Percentiles rank a stretch among this genome's conserved stretches.
These are phyloP conservation scores for Fregata magnificens DNA, from an alignment of 2,113 vertebrate genomes.

Conservation along the genomic window DNA sequence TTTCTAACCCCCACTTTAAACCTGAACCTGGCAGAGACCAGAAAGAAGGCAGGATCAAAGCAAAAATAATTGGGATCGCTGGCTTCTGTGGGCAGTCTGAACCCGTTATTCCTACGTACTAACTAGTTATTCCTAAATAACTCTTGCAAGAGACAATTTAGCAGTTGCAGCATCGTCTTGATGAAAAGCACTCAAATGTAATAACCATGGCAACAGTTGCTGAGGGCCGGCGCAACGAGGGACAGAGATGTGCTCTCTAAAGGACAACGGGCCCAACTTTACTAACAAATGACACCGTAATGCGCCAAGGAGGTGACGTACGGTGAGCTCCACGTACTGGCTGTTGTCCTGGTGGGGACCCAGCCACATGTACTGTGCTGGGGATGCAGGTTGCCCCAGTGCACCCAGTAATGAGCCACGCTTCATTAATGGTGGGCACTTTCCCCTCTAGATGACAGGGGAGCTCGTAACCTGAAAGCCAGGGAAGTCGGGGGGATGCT, in stretches of 20 bases:
- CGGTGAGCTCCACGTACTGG: background rate
- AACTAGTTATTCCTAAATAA: slow-evolving; percentile 44
- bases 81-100: slow-evolving; percentile 19
- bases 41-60: slow-evolving; percentile 41
- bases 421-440: background rate
- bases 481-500: background rate
- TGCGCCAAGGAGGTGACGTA: background rate
- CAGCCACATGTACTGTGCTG: background rate
- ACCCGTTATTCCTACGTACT: slow-evolving; percentile 28
- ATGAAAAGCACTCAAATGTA: slow-evolving; percentile 43
- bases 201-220: slow-evolving; percentile 71
- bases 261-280: background rate
- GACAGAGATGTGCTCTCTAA: background rate
- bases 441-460: background rate
- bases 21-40: background rate
- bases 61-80: slow-evolving; percentile 22
- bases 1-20: slow-evolving; percentile 2
- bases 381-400: background rate
- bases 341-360: background rate
- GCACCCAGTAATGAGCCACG: background rate
- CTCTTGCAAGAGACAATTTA: slow-evolving; percentile 46
- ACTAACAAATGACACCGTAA: background rate
- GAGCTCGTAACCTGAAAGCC: background rate
- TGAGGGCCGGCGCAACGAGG: background rate
- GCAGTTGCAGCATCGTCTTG: slow-evolving; percentile 37